phyloP scores from a whole-genome alignment of 2,113 vertebrate species.

The Tychaedon coryphoeus region DNA sequence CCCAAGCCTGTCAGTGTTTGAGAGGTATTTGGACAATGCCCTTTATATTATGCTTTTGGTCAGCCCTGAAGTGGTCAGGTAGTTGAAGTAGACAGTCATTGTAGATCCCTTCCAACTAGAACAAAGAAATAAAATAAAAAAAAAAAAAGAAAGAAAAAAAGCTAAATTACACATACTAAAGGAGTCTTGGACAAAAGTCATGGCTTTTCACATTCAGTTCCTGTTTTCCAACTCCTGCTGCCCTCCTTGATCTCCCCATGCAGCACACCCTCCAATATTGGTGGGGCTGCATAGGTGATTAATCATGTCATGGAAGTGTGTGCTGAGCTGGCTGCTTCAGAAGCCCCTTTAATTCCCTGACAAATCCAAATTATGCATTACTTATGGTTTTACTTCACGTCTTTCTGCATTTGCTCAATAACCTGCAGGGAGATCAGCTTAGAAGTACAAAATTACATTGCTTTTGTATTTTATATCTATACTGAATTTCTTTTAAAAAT shows the following conservation, averaged over 20 bases:
- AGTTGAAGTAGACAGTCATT: neutral
- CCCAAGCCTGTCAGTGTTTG: neutral
- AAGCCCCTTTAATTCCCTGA: neutral
- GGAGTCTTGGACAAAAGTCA: neutral
- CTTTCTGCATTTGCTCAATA: neutral
- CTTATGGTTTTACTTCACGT: neutral
- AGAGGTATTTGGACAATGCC: neutral
- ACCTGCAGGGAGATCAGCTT: neutral
- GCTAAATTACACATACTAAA: neutral
- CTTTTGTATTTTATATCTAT: conserved; percentile 3
- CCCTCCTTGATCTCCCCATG: neutral
- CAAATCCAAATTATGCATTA: neutral
- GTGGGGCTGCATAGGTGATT: neutral
- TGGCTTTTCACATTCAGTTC: neutral
- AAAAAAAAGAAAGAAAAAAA: neutral
- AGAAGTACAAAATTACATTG: neutral
- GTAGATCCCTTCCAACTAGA: neutral
- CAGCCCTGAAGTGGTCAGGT: neutral
- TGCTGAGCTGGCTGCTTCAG: neutral
- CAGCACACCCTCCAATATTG: neutral
- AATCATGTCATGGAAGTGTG: neutral
- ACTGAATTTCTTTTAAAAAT: neutral
- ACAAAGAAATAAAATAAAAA: neutral
- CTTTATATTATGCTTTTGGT: neutral
- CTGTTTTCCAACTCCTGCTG: neutral